Base-by-base conservation (phyloP, 2,797 vertebrate genomes). In the Orestias chungarensis region DNA sequence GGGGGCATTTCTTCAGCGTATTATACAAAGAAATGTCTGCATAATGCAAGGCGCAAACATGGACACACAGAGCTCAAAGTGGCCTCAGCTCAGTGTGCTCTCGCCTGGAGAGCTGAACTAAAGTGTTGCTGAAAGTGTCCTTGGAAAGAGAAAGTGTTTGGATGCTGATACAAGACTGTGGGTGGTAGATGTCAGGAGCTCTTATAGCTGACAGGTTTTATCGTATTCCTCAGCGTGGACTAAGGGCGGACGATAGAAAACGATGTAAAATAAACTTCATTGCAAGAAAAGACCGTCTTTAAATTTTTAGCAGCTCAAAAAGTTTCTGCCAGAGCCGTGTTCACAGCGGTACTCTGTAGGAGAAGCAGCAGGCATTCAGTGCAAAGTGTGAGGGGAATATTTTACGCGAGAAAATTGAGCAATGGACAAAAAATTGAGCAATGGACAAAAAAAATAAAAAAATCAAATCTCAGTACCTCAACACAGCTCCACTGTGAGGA, bases 1-100 rank as follows among this genome's bases (percentile, higher is more conserved):
- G 92, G 90, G 93, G 93, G 92, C 91, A 86, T 88, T 87, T 87
- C 88, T 89, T 89, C 82, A 91, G 87, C 81, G 75, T 84, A 87
- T 90, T 88, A 91, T 91, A 88, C 82, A 68, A 82, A 88, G 82
- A 87, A 87, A 89, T 85, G 85, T 76, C 79, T 86, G 81, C 87
- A 87, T 90, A 89, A 92, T 90, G 83, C 82, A 87, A 76, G 79
- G 66, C 15, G 67, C 73, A 81, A 84, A 88, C 84, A 81, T 59
- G 40, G 83, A 80, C 81, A 81, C 62, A 20, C 59, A 1, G 80
- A 79, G 85, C 76, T 70, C 64, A 78, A 43, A 84, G 79, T 74
- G 75, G 77, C 72, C 79, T 54, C 70, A 20, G 73, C 87, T 73
- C 80, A 81, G 81, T 54, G 70, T 78, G 86, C 75, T 79, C 55